Evolutionary conservation across 2,888 invertebrate species (phyloP).

Genomic region (Caenorhabditis macrosperma): DNA sequence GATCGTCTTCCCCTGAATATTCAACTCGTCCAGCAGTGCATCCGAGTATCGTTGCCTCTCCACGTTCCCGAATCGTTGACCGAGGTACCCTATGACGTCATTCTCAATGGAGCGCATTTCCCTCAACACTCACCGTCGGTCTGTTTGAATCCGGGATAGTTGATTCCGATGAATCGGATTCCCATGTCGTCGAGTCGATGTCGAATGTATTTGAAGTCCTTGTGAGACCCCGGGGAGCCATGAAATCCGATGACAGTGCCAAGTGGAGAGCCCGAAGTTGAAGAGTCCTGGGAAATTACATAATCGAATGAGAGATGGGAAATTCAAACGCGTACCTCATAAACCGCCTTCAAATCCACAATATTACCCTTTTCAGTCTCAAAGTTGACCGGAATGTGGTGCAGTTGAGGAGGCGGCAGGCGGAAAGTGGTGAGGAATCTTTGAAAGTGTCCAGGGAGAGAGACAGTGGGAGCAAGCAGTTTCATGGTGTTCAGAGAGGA

Average conservation of each 20-base stretch:
- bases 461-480: neutral
- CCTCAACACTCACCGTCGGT: slow-evolving; percentile 10
- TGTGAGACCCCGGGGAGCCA: slow-evolving; percentile 71
- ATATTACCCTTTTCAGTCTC: slow-evolving; percentile 22
- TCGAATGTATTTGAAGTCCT: slow-evolving; percentile 69
- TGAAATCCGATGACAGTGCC: slow-evolving; percentile 69
- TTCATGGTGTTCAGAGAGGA: neutral
- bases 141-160: slow-evolving; percentile 67
- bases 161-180: slow-evolving; percentile 69
- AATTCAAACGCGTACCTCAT: slow-evolving; percentile 26
- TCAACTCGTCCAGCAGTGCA: slow-evolving; percentile 57
- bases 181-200: slow-evolving; percentile 55
- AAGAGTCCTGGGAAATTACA: slow-evolving; percentile 59
- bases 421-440: neutral
- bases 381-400: slow-evolving; percentile 29
- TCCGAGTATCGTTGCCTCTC: slow-evolving; percentile 63
- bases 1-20: slow-evolving; percentile 50
- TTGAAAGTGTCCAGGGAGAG: neutral
- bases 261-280: slow-evolving; percentile 52
- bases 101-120: neutral
- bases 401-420: slow-evolving; percentile 9
- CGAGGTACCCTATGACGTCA: slow-evolving; percentile 17
- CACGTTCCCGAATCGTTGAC: slow-evolving; percentile 57
- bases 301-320: neutral
- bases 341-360: slow-evolving; percentile 37